Base-by-base conservation (phyloP, 2,797 vertebrate genomes). In the Xiphophorus birchmanni region DNA sequence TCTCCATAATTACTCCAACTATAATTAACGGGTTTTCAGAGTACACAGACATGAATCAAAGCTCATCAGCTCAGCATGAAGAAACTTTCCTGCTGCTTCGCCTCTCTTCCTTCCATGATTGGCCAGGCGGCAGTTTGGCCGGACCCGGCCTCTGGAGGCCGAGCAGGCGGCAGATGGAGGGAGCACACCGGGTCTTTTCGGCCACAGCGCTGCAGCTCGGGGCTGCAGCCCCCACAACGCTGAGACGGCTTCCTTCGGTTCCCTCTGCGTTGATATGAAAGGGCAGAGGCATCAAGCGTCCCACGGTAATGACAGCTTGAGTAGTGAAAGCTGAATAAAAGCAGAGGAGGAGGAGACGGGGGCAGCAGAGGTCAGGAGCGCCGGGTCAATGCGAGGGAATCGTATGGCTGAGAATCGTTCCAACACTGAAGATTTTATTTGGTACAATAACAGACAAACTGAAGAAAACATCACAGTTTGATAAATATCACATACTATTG, bases 1-100 rank as follows among this genome's bases (percentile, higher is more conserved):
- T 95, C 94, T 92, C 89, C 85, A 85, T 93, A 93, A 92, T 90
- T 89, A 88, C 89, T 93, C 90, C 73, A 32, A 86, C 84, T 87
- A 82, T 90, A 93, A 93, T 93, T 93, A 93, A 94, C 86, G 88
- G 90, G 90, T 87, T 87, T 90, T 92, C 85, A 82, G 89, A 92
- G 91, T 89, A 82, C 76, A 75, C 79, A 89, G 37, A 74, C 52
- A 69, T 0, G 0, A 74, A 75, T 69, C 65, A 79, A 78, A 83
- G 79, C 80, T 63, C 76, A 23, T 74, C 77, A 73, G 79, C 82
- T 86, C 78, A 45, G 82, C 63, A 67, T 87, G 77, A 82, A 80
- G 75, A 76, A 90, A 84, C 74, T 77, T 79, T 75, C 78, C 65
- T 74, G 42, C 3, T 37, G 63, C 37, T 74, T 88, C 54, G 1